Evolutionary conservation across 2,797 vertebrate genomes (phyloP), one percentile per base, ranked within the genome.

Genomic region (Catharus ustulatus): DNA sequence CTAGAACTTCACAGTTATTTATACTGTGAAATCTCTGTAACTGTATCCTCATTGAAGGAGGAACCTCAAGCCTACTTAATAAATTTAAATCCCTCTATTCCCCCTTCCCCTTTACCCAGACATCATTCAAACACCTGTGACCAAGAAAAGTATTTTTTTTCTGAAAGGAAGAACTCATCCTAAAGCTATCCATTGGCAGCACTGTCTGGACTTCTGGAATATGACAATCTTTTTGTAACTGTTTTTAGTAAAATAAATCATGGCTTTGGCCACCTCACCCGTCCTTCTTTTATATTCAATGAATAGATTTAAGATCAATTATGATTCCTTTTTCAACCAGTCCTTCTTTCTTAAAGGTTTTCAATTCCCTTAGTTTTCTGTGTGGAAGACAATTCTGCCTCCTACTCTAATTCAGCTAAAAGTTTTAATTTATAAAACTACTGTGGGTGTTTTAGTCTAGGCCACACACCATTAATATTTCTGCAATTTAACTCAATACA

Each of bases 401-500:
- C 73, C 84, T 89, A 84, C 77, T 87, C 79, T 76, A 61, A 86
- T 69, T 94, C 69, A 90, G 64, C 79, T 57, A 55, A 57, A 92
- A 94, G 18, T 95, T 93, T 89, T 87, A 66, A 79, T 89, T 91
- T 90, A 29, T 82, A 59, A 72, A 93, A 81, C 17, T 91, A 18
- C 34, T 77, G 46, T 93, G 82, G 59, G 40, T 91, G 69, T 92
- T 90, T 84, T 66, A 92, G 73, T 87, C 79, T 91, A 73, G 85
- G 69, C 73, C 67, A 74, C 30, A 57, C 55, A 84, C 92, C 48
- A 67, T 88, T 83, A 91, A 46, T 81, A 84, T 77, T 95, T 86
- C 74, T 93, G 32, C 55, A 88, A 45, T 76, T 83, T 85, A 73
- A 88, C 57, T 87, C n/a, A 46, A 17, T 87, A 52, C 7, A 32